Evolutionary conservation across 1,140 invertebrate genomes (phyloP), one percentile per base, ranked within the genome.

Genomic region (Macrotrachela quadricornifera): DNA sequence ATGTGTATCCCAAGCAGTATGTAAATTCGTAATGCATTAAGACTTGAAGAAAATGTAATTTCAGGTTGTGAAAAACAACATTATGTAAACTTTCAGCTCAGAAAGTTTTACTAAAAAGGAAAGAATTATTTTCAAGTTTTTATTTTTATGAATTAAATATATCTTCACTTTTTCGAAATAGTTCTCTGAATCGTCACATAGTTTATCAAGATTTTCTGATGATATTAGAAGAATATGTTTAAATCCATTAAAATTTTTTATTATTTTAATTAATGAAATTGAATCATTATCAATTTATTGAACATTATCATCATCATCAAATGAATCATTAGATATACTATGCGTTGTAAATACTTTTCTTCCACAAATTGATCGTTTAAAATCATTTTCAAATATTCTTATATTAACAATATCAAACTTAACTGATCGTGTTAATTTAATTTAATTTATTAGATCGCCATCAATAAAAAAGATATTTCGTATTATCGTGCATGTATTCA

Each of bases 131-230:
- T 51, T 14, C 11, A 37, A 12, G 12, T 10, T 10, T 11, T 12
- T 49, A 12, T 37, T n/a, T 49, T 49, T 41, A 37, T 15, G 92
- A 99, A 73, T 87, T 97, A 45, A 95, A 97, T 63, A 90, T 83
- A 57, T 91, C 97, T 64, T 87, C 83, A 63, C 75, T 97, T 95
- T 96, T 70, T 95, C 88, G 0, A 95, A 95, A 69, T 97, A 87
- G 85, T 97, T 96, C 71, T 94, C 88, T 6, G 91, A 97, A 75
- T n/a, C n/a, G n/a, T n/a, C n/a, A n/a, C n/a, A n/a, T n/a, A n/a
- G n/a, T n/a, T n/a, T n/a, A n/a, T n/a, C n/a, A n/a, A n/a, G n/a
- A n/a, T n/a, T n/a, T n/a, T n/a, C n/a, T n/a, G n/a, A n/a, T n/a
- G n/a, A n/a, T n/a, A n/a, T n/a, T n/a, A n/a, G n/a, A n/a, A n/a